Conservation (phyloP, 2,797 vertebrate species). For the Melanotaenia maccullochi region DNA sequence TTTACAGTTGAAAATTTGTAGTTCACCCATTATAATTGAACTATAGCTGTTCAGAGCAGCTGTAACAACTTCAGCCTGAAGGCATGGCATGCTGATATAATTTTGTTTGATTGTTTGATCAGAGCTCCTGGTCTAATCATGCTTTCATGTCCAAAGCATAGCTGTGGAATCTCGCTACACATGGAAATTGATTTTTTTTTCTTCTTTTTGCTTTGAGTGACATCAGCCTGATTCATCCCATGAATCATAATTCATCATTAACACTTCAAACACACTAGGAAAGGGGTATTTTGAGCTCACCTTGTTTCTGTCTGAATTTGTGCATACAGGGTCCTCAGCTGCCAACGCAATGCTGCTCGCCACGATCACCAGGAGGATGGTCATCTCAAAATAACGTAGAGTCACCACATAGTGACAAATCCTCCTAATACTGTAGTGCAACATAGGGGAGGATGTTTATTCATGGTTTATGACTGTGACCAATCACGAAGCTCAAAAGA, state of each 20-base stretch:
- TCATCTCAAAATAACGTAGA: slow-evolving; percentile 98
- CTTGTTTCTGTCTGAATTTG: slow-evolving; percentile 96
- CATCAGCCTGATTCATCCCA: neutral
- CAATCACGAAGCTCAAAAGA: neutral
- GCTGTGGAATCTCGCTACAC: neutral
- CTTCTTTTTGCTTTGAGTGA: neutral
- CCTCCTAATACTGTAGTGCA: slow-evolving; percentile 86
- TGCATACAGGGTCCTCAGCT: slow-evolving; percentile 94
- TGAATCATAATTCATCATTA: neutral
- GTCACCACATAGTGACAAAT: slow-evolving; percentile 97
- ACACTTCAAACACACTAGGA: neutral
- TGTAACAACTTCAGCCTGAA: neutral
- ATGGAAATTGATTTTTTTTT: neutral
- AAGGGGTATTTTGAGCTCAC: slow-evolving; percentile 72
- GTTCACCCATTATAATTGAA: neutral
- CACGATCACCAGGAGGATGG: slow-evolving; percentile 97
- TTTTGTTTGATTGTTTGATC: neutral
- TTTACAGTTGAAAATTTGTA: neutral
- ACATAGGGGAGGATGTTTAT: neutral
- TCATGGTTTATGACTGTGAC: neutral
- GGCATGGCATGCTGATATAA: neutral
- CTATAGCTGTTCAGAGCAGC: neutral
- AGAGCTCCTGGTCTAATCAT: neutral
- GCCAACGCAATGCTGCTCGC: slow-evolving; percentile 98
- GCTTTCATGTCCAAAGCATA: neutral